These are phyloP conservation scores for Zoroaster sp. DNA, from an alignment of 53 echinoderm and acorn worm genomes.

Conservation along the genomic window DNA sequence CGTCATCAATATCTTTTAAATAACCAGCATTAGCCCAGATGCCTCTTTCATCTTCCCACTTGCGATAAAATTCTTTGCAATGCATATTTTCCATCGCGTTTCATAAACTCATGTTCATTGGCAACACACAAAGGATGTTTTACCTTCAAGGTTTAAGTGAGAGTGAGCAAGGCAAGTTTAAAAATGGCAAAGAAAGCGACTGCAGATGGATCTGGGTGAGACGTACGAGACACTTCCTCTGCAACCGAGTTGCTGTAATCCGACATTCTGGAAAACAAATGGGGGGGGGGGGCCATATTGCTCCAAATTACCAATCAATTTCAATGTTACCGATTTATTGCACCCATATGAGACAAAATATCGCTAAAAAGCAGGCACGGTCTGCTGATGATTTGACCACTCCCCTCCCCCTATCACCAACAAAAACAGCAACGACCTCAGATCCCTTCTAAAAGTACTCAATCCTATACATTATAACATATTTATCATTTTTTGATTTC, in stretches of 20 bases:
- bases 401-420: background rate
- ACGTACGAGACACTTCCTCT: background rate
- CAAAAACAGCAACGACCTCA: no score
- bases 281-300: background rate
- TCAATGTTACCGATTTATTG: background rate
- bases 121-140: background rate
- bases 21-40: no score
- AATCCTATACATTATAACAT: no score
- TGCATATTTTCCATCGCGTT: background rate
- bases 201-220: constrained; percentile 25
- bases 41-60: no score
- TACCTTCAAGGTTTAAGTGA: background rate
- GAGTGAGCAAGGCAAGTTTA: background rate
- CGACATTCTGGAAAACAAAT: background rate
- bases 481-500: no score
- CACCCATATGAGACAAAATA: background rate
- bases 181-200: background rate
- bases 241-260: background rate
- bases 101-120: background rate
- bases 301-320: background rate
- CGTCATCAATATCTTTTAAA: no score
- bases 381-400: background rate
- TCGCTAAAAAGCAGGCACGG: background rate
- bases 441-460: no score
- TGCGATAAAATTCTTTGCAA: background rate